Conservation (phyloP, 2,797 vertebrate genomes). For the Eospalax fontanierii region DNA sequence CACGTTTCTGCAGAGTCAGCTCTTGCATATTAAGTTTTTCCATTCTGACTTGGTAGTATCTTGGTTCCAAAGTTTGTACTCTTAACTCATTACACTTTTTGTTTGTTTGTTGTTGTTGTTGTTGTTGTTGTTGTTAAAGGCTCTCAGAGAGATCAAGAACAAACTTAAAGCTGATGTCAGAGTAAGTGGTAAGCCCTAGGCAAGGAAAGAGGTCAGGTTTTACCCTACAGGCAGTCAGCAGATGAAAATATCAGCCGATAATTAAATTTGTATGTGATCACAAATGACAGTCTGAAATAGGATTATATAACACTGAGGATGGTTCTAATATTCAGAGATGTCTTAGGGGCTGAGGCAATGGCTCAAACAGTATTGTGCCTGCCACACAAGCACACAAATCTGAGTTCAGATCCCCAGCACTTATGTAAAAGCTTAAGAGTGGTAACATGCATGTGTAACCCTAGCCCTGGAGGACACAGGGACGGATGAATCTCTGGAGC, state of each 20-base stretch:
- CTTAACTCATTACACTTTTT: background rate
- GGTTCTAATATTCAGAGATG: background rate
- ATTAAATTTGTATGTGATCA: background rate
- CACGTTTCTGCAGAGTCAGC: background rate
- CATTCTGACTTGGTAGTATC: background rate
- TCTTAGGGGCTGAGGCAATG: background rate
- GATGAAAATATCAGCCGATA: background rate
- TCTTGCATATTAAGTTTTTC: background rate
- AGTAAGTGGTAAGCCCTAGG: background rate
- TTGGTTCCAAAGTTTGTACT: background rate
- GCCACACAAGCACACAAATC: background rate
- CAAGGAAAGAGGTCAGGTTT: background rate
- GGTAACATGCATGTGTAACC: too few species aligned
- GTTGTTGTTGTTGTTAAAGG: background rate
- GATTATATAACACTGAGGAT: background rate
- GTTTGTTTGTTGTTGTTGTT: background rate
- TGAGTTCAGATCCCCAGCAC: background rate
- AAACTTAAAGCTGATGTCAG: conserved; percentile 11
- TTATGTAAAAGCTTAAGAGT: background rate
- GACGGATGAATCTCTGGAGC: too few species aligned
- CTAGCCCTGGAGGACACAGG: too few species aligned
- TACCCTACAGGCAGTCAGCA: background rate
- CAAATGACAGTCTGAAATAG: background rate
- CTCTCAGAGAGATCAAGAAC: background rate
- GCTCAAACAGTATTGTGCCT: background rate